Percentiles rank a stretch among this genome's conserved stretches.
These are phyloP conservation scores for Daubentonia madagascariensis DNA, from an alignment of 2,113 vertebrate species.

Conservation along the genomic window DNA sequence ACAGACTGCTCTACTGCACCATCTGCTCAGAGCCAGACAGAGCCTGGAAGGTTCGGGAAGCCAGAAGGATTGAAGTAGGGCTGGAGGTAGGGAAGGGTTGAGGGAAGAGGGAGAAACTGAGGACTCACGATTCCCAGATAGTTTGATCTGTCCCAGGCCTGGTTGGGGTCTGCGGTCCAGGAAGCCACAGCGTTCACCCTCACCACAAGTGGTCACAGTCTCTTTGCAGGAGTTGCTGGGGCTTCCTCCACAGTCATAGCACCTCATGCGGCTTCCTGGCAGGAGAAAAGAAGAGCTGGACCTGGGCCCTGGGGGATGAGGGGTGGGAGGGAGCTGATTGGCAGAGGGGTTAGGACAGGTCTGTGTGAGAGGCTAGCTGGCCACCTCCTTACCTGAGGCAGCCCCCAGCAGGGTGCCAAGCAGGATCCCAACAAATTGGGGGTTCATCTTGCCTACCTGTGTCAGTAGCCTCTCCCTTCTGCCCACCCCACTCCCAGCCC, in stretches of 20 bases:
- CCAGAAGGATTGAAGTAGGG: background rate
- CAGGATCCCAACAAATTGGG: background rate
- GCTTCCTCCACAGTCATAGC: background rate
- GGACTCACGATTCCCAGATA: conserved; percentile 50
- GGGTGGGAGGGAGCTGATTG: too few relatives aligned
- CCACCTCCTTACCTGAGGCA: conserved; percentile 44
- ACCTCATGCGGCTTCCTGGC: conserved; percentile 44
- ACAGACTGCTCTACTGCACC: background rate
- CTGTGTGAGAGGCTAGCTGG: background rate
- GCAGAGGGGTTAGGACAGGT: background rate
- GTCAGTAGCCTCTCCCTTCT: background rate
- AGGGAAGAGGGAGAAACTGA: background rate
- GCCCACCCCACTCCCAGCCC: background rate
- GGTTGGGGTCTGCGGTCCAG: background rate
- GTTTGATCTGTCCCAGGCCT: background rate
- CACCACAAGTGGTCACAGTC: background rate
- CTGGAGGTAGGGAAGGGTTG: background rate
- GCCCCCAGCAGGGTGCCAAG: conserved; percentile 14
- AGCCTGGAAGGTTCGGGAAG: background rate
- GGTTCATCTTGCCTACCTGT: background rate
- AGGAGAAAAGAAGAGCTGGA: background rate
- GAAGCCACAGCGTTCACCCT: conserved; percentile 45
- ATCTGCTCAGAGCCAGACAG: conserved; percentile 1
- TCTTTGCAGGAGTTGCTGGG: conserved; percentile 27
- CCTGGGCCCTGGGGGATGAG: background rate